These are phyloP conservation scores for Xestia ashworthii DNA, from an alignment of 2,888 invertebrate species.

Conservation along the genomic window DNA sequence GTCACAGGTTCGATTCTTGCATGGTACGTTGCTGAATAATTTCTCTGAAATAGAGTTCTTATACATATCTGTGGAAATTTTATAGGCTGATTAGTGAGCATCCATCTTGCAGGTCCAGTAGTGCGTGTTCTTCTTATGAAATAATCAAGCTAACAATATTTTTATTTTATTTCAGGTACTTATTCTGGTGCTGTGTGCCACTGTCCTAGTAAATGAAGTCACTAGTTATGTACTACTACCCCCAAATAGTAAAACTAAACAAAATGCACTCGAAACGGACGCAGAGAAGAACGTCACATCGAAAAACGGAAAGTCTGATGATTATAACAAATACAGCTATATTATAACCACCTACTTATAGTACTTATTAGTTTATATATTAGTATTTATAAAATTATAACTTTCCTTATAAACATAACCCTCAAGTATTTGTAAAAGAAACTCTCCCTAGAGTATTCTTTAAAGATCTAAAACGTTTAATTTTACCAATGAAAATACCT, in stretches of 20 bases:
- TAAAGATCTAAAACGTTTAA: neutral
- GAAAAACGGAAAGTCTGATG: constrained; percentile 75
- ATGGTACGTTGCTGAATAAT: neutral
- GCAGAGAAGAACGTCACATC: constrained; percentile 26
- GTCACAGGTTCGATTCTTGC: neutral
- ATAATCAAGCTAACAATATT: neutral
- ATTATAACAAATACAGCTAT: constrained; percentile 85
- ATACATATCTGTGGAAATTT: too few relatives aligned
- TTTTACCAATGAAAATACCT: too few relatives aligned
- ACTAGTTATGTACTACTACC: constrained; percentile 47
- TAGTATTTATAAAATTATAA: constrained; percentile 22
- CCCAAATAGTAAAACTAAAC: constrained; percentile 6
- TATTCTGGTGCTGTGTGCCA: constrained; percentile 45
- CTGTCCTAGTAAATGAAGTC: constrained; percentile 43
- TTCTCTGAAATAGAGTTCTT: neutral
- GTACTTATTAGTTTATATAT: constrained; percentile 8
- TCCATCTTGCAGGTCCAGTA: neutral
- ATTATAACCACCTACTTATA: constrained; percentile 87
- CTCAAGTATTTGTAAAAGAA: constrained; percentile 23
- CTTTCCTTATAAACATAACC: neutral
- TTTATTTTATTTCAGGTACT: constrained; percentile 58
- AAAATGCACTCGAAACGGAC: constrained; percentile 23
- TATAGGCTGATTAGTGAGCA: too few relatives aligned
- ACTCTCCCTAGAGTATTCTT: neutral
- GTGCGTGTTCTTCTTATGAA: neutral